Evolutionary conservation across 2,888 invertebrate genomes (phyloP).

Genomic region (Tromatobia lineatoria): DNA sequence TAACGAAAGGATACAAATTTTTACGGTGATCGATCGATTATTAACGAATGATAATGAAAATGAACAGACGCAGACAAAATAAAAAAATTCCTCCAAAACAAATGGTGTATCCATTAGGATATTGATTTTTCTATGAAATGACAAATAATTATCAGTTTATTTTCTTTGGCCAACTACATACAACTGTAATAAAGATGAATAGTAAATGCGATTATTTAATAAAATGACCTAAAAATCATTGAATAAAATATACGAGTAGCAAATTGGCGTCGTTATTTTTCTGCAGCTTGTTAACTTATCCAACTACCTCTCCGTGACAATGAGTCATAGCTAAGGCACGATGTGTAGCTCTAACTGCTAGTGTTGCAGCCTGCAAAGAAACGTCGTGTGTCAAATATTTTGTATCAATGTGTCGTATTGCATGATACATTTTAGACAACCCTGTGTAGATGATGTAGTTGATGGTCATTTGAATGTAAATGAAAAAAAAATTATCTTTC

Average conservation of each 20-base stretch:
- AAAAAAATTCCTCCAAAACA: not conserved
- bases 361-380: conserved; percentile 79
- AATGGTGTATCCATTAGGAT: not conserved
- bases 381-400: conserved; percentile 8
- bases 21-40: not conserved
- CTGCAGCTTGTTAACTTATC: conserved; percentile 32
- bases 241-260: conserved; percentile 3
- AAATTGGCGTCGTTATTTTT: conserved; percentile 10
- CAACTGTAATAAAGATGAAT: conserved; percentile 14
- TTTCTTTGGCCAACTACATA: conserved; percentile 10
- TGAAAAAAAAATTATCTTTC: too few species aligned
- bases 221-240: not conserved
- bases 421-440: not conserved
- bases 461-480: too few species aligned
- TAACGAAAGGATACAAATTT: not conserved
- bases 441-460: too few species aligned
- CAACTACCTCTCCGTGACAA: conserved; percentile 66
- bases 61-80: not conserved
- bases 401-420: not conserved
- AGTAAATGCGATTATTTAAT: conserved; percentile 48
- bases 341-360: conserved; percentile 81
- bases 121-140: not conserved
- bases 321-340: conserved; percentile 75
- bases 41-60: not conserved
- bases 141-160: conserved; percentile 10